Evolutionary conservation across 2,113 vertebrate species (phyloP), one percentile per base, ranked within the genome.

Genomic region (Tympanuchus pallidicinctus): DNA sequence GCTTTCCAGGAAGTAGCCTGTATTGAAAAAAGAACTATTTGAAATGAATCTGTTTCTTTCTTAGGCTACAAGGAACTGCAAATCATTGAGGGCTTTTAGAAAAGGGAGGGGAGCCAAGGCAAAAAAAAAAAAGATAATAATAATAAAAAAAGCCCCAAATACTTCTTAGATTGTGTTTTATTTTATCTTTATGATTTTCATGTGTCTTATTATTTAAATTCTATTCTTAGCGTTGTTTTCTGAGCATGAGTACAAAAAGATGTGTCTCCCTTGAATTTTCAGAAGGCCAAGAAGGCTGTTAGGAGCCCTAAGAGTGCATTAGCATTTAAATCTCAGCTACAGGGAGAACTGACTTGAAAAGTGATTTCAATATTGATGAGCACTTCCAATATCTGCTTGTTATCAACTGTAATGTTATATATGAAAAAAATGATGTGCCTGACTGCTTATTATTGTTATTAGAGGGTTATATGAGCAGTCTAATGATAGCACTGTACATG

Each of bases 331-430:
- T 50, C 36, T 42, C 50, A 67, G 90, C 76, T 95, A 69, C 65
- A 71, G 70, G 47, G 66, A 52, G 66, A 82, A 16, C 28, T 43
- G 66, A 47, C 47, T 91, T 89, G 6, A 50, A 38, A 84, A 93
- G 57, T 52, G 8, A 36, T 84, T 92, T 89, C 69, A 90, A 65
- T 94, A 93, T 88, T 92, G 77, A 87, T 95, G 66, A 89, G 17
- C 66, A n/a, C 34, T 82, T 67, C 19, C 45, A 78, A 43, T 74
- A 82, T 5, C 66, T 65, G 52, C 84, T 56, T 88, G 42, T 64
- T 52, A 94, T 67, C 21, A 36, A 63, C 61, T 34, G 21, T 60
- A 1, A n/a, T 34, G 21, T 45, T 67, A 32, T 0, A 38, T 12
- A n/a, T 56, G 21, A 47, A 71, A 72, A 47, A 76, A 77, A 27